Evolutionary conservation across 2,113 vertebrate genomes (phyloP).

Genomic region (Crotalus helleri): DNA sequence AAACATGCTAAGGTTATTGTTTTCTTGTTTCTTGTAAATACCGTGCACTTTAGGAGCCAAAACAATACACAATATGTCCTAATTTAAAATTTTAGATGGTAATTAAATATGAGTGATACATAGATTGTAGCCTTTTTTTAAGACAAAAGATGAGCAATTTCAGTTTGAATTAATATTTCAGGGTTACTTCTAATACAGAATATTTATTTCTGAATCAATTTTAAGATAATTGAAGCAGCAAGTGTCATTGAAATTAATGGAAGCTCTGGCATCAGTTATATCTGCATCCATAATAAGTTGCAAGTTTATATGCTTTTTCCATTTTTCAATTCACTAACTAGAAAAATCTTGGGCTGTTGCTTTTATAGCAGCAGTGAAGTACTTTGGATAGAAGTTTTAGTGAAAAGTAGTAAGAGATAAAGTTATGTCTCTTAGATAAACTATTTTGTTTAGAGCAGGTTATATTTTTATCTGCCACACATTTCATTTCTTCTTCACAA

Average conservation of each 20-base stretch:
- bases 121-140: not conserved
- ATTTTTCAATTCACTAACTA: not conserved
- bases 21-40: conserved; percentile 17
- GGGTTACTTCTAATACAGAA: not conserved
- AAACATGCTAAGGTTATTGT: conserved; percentile 93
- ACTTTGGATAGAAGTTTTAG: not conserved
- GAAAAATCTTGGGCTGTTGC: not conserved
- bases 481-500: not conserved
- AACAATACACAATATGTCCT: not conserved
- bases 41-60: not conserved
- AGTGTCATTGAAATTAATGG: not conserved
- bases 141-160: accelerated
- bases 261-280: not conserved
- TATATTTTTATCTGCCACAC: not conserved
- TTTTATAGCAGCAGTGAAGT: not conserved
- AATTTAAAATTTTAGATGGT: not conserved
- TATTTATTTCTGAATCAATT: not conserved
- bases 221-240: not conserved
- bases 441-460: not conserved
- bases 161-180: conserved; percentile 7
- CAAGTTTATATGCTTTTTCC: not conserved
- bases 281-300: not conserved
- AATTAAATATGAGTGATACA: not conserved
- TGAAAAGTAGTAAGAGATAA: not conserved
- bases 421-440: not conserved